Conservation (phyloP, 1,140 invertebrate species). For the Panagrolaimus sp. region DNA sequence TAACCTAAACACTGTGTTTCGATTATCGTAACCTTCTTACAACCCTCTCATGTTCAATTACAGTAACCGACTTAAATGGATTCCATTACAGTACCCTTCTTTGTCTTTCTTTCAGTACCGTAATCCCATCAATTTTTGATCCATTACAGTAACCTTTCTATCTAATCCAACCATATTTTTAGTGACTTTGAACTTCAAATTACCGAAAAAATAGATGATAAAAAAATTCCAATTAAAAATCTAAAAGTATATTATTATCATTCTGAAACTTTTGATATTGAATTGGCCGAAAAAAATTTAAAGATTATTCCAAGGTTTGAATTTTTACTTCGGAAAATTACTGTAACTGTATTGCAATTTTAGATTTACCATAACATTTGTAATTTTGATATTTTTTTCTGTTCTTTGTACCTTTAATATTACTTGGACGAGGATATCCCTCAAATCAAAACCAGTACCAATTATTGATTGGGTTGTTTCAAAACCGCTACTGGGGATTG, state of each 20-base stretch:
- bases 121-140: too few species aligned
- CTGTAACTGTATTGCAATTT: slow-evolving; percentile 31
- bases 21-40: too few species aligned
- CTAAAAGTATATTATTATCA: slow-evolving; percentile 50
- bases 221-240: slow-evolving; percentile 19
- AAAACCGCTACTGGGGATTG: slow-evolving; percentile 47
- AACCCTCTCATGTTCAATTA: too few species aligned
- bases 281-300: slow-evolving; percentile 40
- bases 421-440: slow-evolving; percentile 8
- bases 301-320: slow-evolving; percentile 38
- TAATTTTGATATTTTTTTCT: slow-evolving; percentile 45
- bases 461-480: slow-evolving; percentile 46
- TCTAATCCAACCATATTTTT: too few species aligned
- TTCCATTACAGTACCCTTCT: too few species aligned
- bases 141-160: too few species aligned
- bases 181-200: slow-evolving; percentile 40
- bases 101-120: too few species aligned
- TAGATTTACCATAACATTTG: slow-evolving; percentile 51
- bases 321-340: slow-evolving; percentile 33
- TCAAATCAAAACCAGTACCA: slow-evolving; percentile 24
- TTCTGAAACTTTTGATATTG: slow-evolving; percentile 50
- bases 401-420: slow-evolving; percentile 46
- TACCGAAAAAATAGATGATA: slow-evolving; percentile 23
- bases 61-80: too few species aligned
- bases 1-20: too few species aligned